phyloP scores from a whole-genome alignment of 2,888 invertebrate species.

The Caenorhabditis becei region DNA sequence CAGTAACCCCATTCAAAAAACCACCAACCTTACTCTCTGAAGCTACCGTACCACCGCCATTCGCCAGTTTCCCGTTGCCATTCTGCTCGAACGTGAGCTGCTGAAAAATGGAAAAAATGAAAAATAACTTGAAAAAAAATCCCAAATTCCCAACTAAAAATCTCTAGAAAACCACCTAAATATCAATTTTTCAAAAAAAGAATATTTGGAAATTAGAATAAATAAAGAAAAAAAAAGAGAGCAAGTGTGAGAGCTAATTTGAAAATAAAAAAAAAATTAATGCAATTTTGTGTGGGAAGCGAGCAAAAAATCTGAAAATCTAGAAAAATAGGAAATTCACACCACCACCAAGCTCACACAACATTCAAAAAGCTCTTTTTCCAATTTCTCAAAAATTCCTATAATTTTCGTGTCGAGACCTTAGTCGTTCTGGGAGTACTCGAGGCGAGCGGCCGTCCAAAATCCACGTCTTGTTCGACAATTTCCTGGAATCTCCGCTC shows the following conservation, averaged over 20 bases:
- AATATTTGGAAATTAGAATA: no score
- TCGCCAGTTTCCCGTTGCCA: slow-evolving; percentile 36
- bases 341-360: no score
- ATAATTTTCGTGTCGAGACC: slow-evolving; percentile 21
- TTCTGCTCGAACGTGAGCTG: slow-evolving; percentile 29
- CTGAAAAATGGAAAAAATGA: slow-evolving; percentile 24
- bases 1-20: no score
- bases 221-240: not conserved
- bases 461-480: slow-evolving; percentile 28
- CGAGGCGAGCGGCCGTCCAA: slow-evolving; percentile 53
- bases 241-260: not conserved
- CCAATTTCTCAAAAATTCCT: no score
- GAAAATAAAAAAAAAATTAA: not conserved
- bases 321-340: not conserved
- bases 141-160: not conserved
- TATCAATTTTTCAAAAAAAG: no score
- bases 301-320: not conserved
- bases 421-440: slow-evolving; percentile 56
- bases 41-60: slow-evolving; percentile 21
- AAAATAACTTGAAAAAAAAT: not conserved
- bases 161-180: not conserved
- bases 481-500: slow-evolving; percentile 48
- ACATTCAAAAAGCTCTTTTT: no score
- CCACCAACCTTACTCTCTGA: slow-evolving; percentile 15
- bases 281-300: no score